phyloP scores from a whole-genome alignment of 2,797 vertebrate genomes.

The Lepus townsendii region DNA sequence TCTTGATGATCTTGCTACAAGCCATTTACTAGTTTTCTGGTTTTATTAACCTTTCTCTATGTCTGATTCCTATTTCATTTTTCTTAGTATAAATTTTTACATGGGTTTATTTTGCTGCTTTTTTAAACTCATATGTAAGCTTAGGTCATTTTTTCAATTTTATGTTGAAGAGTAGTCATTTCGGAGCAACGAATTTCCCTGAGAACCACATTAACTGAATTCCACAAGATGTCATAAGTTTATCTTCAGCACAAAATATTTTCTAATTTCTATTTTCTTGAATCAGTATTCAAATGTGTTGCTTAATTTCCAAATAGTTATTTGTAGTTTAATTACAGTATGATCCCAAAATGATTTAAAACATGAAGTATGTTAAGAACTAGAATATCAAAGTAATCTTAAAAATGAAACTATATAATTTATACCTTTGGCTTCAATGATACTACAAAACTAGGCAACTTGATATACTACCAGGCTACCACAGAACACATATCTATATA shows the following conservation, averaged over 20 bases:
- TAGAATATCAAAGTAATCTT: background rate
- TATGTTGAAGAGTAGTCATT: conserved; percentile 1
- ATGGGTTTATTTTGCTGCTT: background rate
- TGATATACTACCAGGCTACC: background rate
- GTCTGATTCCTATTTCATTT: background rate
- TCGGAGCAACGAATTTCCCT: background rate
- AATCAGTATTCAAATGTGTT: background rate
- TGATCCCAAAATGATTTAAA: background rate
- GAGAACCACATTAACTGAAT: background rate
- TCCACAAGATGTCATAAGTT: background rate
- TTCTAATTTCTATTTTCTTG: background rate
- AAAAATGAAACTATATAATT: background rate
- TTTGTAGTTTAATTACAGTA: conserved; percentile 30
- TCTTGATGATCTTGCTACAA: background rate
- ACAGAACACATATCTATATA: background rate
- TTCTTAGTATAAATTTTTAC: background rate
- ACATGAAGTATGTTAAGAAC: background rate
- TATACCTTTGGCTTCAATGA: background rate
- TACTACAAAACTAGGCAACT: background rate
- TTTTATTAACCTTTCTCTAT: background rate
- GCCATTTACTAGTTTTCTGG: background rate
- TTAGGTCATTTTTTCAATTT: background rate
- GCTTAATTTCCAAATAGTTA: conserved; percentile 21
- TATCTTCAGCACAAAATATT: conserved; percentile 7
- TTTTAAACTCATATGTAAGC: conserved; percentile 35